Percentiles rank a stretch among this genome's conserved stretches.
Conservation (phyloP, 92 coral and sea anemone genomes). For the Chrysogorgia sp. region DNA sequence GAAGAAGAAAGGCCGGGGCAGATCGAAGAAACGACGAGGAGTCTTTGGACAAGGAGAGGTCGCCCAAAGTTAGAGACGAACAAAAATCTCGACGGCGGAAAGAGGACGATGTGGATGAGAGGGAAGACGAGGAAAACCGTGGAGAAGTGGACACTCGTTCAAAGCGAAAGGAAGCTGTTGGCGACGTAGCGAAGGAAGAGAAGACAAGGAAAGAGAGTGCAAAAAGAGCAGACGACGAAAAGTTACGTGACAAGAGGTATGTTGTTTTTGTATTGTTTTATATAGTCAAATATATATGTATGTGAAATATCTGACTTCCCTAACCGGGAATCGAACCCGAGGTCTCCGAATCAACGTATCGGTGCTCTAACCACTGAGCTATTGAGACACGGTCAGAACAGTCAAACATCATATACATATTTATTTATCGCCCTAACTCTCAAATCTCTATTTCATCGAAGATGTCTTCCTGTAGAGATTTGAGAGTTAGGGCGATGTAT, state of each 20-base stretch:
- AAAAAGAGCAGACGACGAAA: not conserved
- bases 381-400: too few species aligned
- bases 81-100: constrained; percentile 2
- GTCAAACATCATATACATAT: too few species aligned
- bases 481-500: too few species aligned
- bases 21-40: not conserved
- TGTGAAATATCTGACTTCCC: too few species aligned
- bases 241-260: not conserved
- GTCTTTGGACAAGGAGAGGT: not conserved
- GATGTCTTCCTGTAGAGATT: too few species aligned
- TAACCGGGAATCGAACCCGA: too few species aligned
- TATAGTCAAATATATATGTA: too few species aligned
- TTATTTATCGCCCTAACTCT: too few species aligned
- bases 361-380: too few species aligned
- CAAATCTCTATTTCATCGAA: too few species aligned
- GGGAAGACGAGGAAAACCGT: not conserved
- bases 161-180: not conserved
- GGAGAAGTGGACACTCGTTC: not conserved
- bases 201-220: not conserved
- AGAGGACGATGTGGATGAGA: constrained; percentile 11
- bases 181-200: constrained; percentile 2
- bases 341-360: too few species aligned
- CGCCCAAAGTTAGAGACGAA: constrained; percentile 1
- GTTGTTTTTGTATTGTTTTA: not conserved
- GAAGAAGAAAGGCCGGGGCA: not conserved